Evolutionary conservation across 2,888 invertebrate genomes (phyloP).

Genomic region (Stegana nigrithorax): DNA sequence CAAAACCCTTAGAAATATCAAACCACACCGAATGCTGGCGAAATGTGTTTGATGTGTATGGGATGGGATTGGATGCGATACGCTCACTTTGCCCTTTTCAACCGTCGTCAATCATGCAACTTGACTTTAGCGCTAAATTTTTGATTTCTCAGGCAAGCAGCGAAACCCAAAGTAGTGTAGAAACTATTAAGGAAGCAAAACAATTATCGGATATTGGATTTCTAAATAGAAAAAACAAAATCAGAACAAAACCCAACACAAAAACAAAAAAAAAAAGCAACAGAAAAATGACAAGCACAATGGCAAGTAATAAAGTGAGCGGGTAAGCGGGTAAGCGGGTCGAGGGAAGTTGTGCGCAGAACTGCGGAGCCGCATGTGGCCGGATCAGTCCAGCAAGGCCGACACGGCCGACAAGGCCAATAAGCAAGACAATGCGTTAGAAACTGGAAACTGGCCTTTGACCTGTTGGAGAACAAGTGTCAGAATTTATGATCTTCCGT

Average conservation of each 20-base stretch:
- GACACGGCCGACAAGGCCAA: not conserved
- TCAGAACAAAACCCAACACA: not conserved
- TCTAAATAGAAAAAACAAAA: slow-evolving; percentile 6
- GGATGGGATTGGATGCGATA: not conserved
- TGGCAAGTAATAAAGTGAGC: too few species aligned
- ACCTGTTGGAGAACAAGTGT: slow-evolving; percentile 48
- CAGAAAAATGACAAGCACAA: too few species aligned
- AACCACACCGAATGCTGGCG: too few species aligned
- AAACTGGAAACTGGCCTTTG: not conserved
- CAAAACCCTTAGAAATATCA: too few species aligned
- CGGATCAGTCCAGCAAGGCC: not conserved
- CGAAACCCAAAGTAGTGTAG: not conserved
- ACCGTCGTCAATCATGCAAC: slow-evolving; percentile 49
- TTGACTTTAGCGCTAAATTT: not conserved
- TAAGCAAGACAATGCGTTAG: too few species aligned
- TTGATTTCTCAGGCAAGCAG: not conserved
- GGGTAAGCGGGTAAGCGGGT: too few species aligned
- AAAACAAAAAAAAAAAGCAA: slow-evolving; percentile 5
- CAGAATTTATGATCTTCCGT: slow-evolving; percentile 47
- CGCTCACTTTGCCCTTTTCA: slow-evolving; percentile 8
- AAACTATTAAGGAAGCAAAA: slow-evolving; percentile 5
- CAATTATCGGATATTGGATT: slow-evolving; percentile 17
- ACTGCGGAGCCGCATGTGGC: not conserved
- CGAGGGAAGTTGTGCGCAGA: too few species aligned
- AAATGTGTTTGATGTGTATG: slow-evolving; percentile 11